Percentiles rank a stretch among this genome's conserved stretches.
Conservation (phyloP, 2,888 invertebrate species). For the Tetramorium bicarinatum region DNA sequence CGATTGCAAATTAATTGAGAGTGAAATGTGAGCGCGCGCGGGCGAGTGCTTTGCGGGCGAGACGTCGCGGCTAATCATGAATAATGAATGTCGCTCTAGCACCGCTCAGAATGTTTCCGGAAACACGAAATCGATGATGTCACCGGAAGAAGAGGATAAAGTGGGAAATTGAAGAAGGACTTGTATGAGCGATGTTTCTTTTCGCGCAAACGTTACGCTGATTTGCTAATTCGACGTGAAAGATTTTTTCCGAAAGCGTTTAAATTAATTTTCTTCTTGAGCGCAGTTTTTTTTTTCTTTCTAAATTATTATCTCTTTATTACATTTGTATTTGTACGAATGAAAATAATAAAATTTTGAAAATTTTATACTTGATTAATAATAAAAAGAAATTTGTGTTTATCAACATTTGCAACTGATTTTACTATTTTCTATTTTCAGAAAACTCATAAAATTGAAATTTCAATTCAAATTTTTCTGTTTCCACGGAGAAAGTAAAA, state of each 20-base stretch:
- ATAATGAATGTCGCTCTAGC: slow-evolving; percentile 71
- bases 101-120: slow-evolving; percentile 63
- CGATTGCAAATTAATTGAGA: slow-evolving; percentile 78
- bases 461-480: background rate
- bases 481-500: background rate
- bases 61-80: slow-evolving; percentile 73
- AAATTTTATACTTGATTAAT: background rate
- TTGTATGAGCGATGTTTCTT: background rate
- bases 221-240: background rate
- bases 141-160: background rate
- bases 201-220: background rate
- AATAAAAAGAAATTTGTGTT: background rate
- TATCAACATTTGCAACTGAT: background rate
- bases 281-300: background rate
- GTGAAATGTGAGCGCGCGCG: slow-evolving; percentile 75
- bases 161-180: background rate
- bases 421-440: background rate
- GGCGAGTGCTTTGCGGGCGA: slow-evolving; percentile 69
- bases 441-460: background rate
- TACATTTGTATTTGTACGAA: background rate
- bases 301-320: background rate
- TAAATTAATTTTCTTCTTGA: background rate
- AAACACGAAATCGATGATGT: slow-evolving; percentile 39
- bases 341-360: background rate
- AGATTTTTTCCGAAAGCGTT: background rate